These are phyloP conservation scores for Forficula auricularia DNA, from an alignment of 1,140 invertebrate species.

Conservation along the genomic window DNA sequence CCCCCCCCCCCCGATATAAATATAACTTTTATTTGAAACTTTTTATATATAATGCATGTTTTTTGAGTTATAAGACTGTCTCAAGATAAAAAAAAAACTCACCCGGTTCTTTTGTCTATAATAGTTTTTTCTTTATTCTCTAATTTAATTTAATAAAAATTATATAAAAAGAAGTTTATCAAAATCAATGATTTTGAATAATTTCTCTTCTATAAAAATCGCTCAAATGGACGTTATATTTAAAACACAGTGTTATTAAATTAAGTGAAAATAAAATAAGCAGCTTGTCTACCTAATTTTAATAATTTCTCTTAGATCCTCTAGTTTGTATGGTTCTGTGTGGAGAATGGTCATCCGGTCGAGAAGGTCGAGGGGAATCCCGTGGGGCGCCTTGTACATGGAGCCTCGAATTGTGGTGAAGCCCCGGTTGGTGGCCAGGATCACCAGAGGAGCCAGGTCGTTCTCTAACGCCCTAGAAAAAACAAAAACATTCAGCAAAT, in stretches of 20 bases:
- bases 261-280: slow-evolving; percentile 1
- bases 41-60: no score
- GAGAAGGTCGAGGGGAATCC: slow-evolving; percentile 88
- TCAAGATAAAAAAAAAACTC: no score
- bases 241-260: neutral
- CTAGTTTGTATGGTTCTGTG: slow-evolving; percentile 73
- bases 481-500: no score
- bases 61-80: no score
- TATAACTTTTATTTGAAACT: neutral
- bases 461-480: slow-evolving; percentile 65
- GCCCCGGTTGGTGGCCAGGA: slow-evolving; percentile 98
- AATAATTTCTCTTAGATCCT: slow-evolving; percentile 81
- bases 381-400: slow-evolving; percentile 83
- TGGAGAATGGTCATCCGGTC: slow-evolving; percentile 91
- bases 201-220: neutral
- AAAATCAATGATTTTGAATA: neutral
- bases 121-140: no score
- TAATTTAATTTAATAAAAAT: slow-evolving; percentile 1
- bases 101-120: no score
- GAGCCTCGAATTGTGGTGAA: slow-evolving; percentile 92
- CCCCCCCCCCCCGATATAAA: neutral
- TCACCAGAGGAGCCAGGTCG: slow-evolving; percentile 91
- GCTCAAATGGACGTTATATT: neutral
- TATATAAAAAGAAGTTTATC: neutral
- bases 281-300: slow-evolving; percentile 49